Conservation (phyloP, 2,113 vertebrate species). For the Larimichthys crocea region DNA sequence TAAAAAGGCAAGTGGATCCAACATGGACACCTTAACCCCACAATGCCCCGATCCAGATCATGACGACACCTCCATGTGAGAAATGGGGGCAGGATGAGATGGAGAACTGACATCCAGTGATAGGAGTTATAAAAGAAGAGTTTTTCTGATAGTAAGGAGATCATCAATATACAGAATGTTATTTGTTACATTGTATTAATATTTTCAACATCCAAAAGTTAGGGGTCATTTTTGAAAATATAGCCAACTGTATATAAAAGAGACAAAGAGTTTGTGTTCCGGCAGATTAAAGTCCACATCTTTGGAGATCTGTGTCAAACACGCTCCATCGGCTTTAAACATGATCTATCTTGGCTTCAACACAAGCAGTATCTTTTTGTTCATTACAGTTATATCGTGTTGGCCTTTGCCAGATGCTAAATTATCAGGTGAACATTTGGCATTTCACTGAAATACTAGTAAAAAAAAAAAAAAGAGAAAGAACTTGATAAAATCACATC, state of each 20-base stretch:
- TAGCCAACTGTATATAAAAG: not conserved
- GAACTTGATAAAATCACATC: constrained; percentile 62
- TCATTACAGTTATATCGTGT: constrained; percentile 21
- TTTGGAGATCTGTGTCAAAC: constrained; percentile 21
- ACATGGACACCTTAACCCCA: not conserved
- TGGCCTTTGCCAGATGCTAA: constrained; percentile 21
- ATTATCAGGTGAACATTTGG: constrained; percentile 53
- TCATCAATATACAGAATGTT: too few species aligned
- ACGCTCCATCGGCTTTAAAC: not conserved
- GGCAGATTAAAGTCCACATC: constrained; percentile 25
- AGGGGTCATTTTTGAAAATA: too few species aligned
- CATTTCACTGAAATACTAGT: constrained; percentile 34
- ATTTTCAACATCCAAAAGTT: not conserved
- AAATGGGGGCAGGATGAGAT: not conserved
- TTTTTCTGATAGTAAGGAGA: not conserved
- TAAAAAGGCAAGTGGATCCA: constrained; percentile 24
- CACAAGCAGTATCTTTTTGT: not conserved
- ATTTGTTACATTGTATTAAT: not conserved
- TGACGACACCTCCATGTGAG: not conserved
- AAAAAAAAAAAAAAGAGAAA: not conserved
- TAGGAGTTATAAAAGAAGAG: not conserved
- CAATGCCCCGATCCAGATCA: not conserved
- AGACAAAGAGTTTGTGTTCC: constrained; percentile 25
- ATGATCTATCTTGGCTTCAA: constrained; percentile 16
- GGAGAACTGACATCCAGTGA: not conserved